These are phyloP conservation scores for Acrocera orbiculus DNA, from an alignment of 2,888 invertebrate genomes.

Conservation along the genomic window DNA sequence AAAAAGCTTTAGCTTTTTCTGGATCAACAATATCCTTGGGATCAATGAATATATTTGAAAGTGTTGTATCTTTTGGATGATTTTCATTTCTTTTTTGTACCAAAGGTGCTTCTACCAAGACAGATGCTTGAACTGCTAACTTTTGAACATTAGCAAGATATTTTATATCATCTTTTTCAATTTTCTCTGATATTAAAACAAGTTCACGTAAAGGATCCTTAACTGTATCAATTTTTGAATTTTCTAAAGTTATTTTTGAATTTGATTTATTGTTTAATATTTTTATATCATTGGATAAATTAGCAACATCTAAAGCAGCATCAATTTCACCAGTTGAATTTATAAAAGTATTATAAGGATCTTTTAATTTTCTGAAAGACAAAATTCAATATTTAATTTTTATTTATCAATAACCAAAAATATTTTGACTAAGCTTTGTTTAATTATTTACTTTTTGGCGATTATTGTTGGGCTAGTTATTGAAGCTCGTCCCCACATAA, in stretches of 20 bases:
- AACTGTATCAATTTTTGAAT: neutral
- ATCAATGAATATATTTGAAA: constrained; percentile 23
- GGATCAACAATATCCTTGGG: constrained; percentile 29
- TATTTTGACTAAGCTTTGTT: no score
- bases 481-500: constrained; percentile 85
- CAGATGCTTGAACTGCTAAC: constrained; percentile 44
- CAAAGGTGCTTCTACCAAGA: constrained; percentile 35
- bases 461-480: constrained; percentile 70
- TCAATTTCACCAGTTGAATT: constrained; percentile 41
- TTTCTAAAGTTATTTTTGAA: constrained; percentile 8
- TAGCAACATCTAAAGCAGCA: constrained; percentile 66
- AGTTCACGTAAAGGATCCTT: constrained; percentile 46
- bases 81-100: no score
- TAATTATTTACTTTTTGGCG: constrained; percentile 39
- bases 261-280: neutral
- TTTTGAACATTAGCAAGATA: constrained; percentile 35
- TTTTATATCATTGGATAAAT: constrained; percentile 55
- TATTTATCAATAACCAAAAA: neutral
- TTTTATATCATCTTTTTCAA: constrained; percentile 17
- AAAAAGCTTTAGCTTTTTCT: constrained; percentile 26
- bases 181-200: constrained; percentile 37
- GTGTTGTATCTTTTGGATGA: neutral
- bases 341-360: constrained; percentile 27
- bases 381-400: neutral
- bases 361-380: constrained; percentile 18